Conservation (phyloP, 30 jellyfish, hydroid and myxozoan species). For the Turritopsis dohrnii region DNA sequence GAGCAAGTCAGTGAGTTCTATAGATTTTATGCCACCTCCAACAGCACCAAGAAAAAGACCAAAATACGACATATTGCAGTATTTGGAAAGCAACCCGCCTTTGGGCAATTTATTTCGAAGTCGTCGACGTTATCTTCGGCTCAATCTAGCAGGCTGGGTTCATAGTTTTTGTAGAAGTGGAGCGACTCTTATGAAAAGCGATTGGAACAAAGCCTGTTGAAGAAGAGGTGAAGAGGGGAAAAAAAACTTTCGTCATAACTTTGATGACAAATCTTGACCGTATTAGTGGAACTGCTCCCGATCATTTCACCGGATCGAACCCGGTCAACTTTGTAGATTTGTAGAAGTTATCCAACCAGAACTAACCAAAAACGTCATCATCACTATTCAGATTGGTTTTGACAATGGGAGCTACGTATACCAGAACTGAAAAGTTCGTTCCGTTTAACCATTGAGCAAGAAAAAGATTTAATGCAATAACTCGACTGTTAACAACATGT, state of each 20-base stretch:
- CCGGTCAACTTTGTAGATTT: neutral
- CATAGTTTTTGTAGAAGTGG: slow-evolving; percentile 7
- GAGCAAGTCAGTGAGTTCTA: neutral
- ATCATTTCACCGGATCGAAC: fast-evolving
- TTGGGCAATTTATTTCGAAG: slow-evolving; percentile 5
- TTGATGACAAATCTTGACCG: neutral
- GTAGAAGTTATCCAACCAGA: no score
- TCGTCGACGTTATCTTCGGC: neutral
- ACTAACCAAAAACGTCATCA: no score
- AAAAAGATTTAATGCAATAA: no score
- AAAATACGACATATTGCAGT: neutral
- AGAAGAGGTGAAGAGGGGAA: no score
- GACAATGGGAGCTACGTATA: no score
- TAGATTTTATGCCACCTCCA: no score
- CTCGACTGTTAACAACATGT: no score
- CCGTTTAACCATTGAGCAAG: no score
- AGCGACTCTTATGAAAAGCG: neutral
- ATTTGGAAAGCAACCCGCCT: neutral
- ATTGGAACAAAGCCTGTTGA: neutral
- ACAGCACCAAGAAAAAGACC: slow-evolving; percentile 12
- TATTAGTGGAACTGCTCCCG: neutral
- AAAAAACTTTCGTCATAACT: neutral
- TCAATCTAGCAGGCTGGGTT: slow-evolving; percentile 1
- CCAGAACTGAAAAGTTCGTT: no score
- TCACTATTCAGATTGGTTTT: no score